Base-by-base conservation (phyloP, 2,888 invertebrate genomes). In the Antheraea yamamai region DNA sequence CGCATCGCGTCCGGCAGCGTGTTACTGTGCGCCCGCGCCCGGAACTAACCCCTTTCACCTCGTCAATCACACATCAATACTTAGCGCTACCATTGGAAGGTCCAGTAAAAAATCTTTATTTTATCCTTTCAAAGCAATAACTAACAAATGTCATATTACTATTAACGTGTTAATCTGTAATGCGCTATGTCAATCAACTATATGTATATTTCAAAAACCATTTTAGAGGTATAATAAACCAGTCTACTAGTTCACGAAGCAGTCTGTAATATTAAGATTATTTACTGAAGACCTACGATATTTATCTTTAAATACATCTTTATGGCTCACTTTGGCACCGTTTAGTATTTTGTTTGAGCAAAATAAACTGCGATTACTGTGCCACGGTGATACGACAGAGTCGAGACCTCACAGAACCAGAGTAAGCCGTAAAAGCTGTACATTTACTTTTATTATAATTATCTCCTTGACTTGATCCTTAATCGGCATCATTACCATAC, bases 311-410 rank as follows among this genome's bases (percentile, higher is more conserved):
- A 20, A 16, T 26, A 66, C 16, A 66, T 30, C 89, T 94, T 92
- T 92, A 94, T 90, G 93, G 93, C 94, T 92, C 91, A 93, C 93
- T 93, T 94, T 94, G 94, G 93, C 92, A 93, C 93, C 91, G 93
- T 89, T 87, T 89, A 88, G 89, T 85, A 87, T 66, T 66, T 66
- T 30, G 86, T 88, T 92, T 93, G 93, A 94, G 92, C 93, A 93
- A 91, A 89, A 91, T 88, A 87, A 89, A 89, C 86, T 81, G 85
- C 86, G 83, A 86, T 86, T 85, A 86, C 84, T 84, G 86, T 84
- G 84, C 84, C 84, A 81, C 85, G 82, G 85, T 83, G 82, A 85
- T 83, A 80, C 77, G 79, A 82, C 78, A 80, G 78, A 81, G 82
- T 81, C 82, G 79, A 82, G 86, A 85, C 86, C 83, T 87, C 84